These are phyloP conservation scores for Bombus pyrosoma DNA, from an alignment of 1,140 invertebrate species.

Conservation along the genomic window DNA sequence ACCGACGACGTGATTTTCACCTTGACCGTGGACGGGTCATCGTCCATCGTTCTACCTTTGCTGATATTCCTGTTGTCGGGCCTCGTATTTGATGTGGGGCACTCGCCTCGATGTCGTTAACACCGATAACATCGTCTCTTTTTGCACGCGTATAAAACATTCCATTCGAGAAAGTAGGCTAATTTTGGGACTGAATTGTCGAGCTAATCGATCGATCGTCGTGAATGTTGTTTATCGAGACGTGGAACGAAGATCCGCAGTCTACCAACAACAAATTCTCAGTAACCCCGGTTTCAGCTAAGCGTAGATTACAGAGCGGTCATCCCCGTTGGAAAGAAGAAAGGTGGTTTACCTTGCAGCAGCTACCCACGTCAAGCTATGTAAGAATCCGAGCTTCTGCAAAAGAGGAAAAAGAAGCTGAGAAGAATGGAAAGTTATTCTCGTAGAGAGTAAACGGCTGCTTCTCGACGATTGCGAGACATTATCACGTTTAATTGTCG, in stretches of 20 bases:
- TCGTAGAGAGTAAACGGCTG: background rate
- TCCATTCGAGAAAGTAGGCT: background rate
- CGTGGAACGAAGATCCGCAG: background rate
- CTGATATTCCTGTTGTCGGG: background rate
- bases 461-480: background rate
- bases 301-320: conserved; percentile 18
- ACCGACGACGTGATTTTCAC: conserved; percentile 64
- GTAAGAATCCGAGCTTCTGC: background rate
- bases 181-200: background rate
- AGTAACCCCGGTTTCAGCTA: conserved; percentile 12
- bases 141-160: no score
- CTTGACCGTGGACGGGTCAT: conserved; percentile 70
- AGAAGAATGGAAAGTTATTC: conserved; percentile 13
- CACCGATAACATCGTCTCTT: background rate
- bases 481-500: background rate
- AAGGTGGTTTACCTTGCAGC: conserved; percentile 64
- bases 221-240: background rate
- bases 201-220: background rate
- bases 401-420: background rate
- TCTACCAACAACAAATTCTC: background rate
- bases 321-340: conserved; percentile 32
- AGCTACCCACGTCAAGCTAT: conserved; percentile 33
- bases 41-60: conserved; percentile 48
- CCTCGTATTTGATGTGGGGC: conserved; percentile 21
- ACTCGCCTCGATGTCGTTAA: background rate